Evolutionary conservation across 2,888 invertebrate species (phyloP).

Genomic region (Cataglyphis albicans): DNA sequence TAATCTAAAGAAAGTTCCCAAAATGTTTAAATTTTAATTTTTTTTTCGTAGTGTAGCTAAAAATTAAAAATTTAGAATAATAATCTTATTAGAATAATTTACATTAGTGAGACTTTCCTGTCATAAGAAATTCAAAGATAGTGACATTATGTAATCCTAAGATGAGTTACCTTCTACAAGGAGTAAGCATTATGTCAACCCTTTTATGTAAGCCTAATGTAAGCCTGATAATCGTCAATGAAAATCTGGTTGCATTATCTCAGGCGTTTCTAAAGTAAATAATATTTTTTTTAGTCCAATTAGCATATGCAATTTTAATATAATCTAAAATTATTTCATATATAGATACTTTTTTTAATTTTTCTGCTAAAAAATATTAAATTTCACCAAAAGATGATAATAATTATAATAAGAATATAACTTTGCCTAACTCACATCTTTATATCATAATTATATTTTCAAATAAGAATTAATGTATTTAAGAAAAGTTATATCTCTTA

Average conservation of each 20-base stretch:
- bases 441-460: neutral
- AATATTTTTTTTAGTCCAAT: neutral
- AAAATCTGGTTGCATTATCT: conserved; percentile 76
- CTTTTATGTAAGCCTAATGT: conserved; percentile 21
- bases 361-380: neutral
- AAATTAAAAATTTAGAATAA: neutral
- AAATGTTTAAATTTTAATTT: neutral
- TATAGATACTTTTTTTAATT: neutral
- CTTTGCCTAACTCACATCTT: neutral
- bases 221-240: conserved; percentile 65
- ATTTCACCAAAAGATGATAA: neutral
- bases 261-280: conserved; percentile 67
- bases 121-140: conserved; percentile 46
- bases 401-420: neutral
- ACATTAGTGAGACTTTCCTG: neutral
- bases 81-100: neutral
- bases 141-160: conserved; percentile 61
- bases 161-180: conserved; percentile 71
- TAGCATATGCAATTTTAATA: neutral
- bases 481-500: neutral
- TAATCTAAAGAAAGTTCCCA: neutral
- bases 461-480: neutral
- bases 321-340: neutral
- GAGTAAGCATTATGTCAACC: conserved; percentile 71
- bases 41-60: neutral